Conservation (phyloP, 2,888 invertebrate species). For the Cerastoderma edule region DNA sequence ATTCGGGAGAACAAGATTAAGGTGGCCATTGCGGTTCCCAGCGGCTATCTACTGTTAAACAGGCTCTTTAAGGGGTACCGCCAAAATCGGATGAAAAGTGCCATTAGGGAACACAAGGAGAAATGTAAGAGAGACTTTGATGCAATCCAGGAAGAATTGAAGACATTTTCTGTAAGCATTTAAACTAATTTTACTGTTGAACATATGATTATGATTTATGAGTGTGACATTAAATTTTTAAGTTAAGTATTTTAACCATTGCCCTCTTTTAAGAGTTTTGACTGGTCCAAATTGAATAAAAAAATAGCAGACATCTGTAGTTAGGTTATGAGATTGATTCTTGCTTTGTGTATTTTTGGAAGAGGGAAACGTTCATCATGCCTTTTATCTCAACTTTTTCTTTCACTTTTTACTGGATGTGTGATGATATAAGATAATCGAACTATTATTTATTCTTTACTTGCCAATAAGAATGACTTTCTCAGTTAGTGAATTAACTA, state of each 20-base stretch:
- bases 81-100: conserved; percentile 63
- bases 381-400: too few relatives aligned
- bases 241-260: not conserved
- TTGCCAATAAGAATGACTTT: too few relatives aligned
- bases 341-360: too few relatives aligned
- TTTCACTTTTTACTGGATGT: too few relatives aligned
- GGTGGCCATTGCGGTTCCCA: not conserved
- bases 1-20: conserved; percentile 7
- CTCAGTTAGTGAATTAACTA: too few relatives aligned
- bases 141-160: conserved; percentile 45
- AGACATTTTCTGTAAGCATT: conserved; percentile 40
- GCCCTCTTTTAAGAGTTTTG: not conserved
- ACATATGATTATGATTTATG: not conserved
- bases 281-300: not conserved
- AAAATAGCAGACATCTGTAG: not conserved
- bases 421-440: too few relatives aligned
- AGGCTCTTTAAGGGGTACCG: conserved; percentile 39
- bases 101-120: conserved; percentile 50
- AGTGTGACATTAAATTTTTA: not conserved
- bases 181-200: not conserved
- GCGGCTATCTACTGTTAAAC: not conserved
- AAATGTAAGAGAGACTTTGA: conserved; percentile 44
- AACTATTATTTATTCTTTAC: too few relatives aligned
- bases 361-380: too few relatives aligned
- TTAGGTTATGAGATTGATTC: not conserved